A percentile compares a stretch with the other conserved stretches of the same genome.
These are phyloP conservation scores for Morone chrysops DNA, from an alignment of 2,113 vertebrate genomes.

Conservation along the genomic window DNA sequence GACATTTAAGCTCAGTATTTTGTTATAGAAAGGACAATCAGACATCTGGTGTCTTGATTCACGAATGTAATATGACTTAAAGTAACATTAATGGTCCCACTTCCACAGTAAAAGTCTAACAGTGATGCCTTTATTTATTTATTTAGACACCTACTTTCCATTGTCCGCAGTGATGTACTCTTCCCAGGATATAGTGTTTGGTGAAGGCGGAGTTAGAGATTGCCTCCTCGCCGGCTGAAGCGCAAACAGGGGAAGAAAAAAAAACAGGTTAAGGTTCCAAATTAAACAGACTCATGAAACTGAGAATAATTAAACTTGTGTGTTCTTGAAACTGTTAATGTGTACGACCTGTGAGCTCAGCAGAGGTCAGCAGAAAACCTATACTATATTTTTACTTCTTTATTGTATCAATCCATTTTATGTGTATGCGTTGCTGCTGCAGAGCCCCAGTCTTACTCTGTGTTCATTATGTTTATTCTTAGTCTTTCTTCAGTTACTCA, in stretches of 20 bases:
- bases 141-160: slow-evolving; percentile 88
- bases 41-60: background rate
- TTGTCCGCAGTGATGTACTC: slow-evolving; percentile 97
- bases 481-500: background rate
- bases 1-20: background rate
- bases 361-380: too few relatives aligned
- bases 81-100: background rate
- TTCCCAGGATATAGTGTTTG: slow-evolving; percentile 97
- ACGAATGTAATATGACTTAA: background rate
- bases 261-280: background rate
- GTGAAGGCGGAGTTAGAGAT: slow-evolving; percentile 92
- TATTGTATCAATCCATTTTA: too few relatives aligned
- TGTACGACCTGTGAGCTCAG: too few relatives aligned
- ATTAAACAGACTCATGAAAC: background rate
- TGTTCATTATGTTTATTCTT: background rate
- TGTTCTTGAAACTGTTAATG: too few relatives aligned
- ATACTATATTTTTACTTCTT: too few relatives aligned
- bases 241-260: background rate
- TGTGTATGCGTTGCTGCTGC: too few relatives aligned
- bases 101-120: background rate
- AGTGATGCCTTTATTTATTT: too few relatives aligned
- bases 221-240: slow-evolving; percentile 91
- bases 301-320: too few relatives aligned
- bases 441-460: background rate
- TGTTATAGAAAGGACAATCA: background rate